Base-by-base conservation (phyloP, 2,888 invertebrate genomes). In the Drosophila suboccidentalis region DNA sequence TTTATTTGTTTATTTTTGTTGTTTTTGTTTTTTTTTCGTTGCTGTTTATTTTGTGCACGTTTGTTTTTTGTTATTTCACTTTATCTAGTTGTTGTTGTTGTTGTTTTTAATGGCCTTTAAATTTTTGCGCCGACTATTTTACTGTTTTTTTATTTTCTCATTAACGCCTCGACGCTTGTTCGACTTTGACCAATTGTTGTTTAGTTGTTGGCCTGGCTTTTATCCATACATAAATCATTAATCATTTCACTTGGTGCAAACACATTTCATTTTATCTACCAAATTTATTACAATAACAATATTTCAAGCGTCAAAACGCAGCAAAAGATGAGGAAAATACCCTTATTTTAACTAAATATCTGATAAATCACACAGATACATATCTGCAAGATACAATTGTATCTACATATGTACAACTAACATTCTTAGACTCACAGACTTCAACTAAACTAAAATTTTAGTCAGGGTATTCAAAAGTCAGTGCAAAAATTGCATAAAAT, bases 141-240 rank as follows among this genome's bases (percentile, higher is more conserved):
- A 32, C n/a, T 26, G 15, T 29, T 38, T 54, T 41, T 41, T 41
- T 36, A 43, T 49, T 19, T 60, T 44, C 74, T 68, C 68, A 69
- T 78, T 78, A 71, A 64, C 64, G 53, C 54, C 36, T 51, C 47
- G 36, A 13, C 13, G 11, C 36, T 47, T 51, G 32, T 46, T 71
- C 43, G 71, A 72, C 71, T 78, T 81, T 71, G 66, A 54, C 62
- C 77, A 65, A 62, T 71, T 59, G 72, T 15, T 50, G 32, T 54
- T 59, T 59, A 36, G 51, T 54, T 57, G 49, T 54, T 74, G 63
- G 46, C 63, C 49, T 70, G 71, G 59, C 57, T 72, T 68, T 68
- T 46, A 58, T 57, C 47, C 26, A 29, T 2, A 6, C 71, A 81
- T 81, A 63, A 74, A 61, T 78, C 71, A 78, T 79, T 79, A 78